Base-by-base conservation (phyloP, 2,113 vertebrate species). In the Chaetura pelagica region DNA sequence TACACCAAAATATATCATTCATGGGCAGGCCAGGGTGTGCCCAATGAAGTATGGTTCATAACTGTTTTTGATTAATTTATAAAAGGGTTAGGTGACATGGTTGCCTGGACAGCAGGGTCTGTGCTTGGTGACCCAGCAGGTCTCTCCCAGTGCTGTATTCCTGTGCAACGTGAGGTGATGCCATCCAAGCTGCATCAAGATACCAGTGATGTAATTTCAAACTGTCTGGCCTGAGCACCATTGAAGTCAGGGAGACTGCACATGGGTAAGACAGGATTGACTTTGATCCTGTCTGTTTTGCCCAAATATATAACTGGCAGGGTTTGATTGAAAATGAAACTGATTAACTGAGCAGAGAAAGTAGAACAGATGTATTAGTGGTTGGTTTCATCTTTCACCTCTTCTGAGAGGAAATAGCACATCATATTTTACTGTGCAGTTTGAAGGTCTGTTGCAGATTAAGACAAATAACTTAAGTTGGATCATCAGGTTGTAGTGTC, bases 181-280 rank as follows among this genome's bases (percentile, higher is more conserved):
- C 90, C 79, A 64, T 76, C 75, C 54, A 76, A 93, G 40, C 40
- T 71, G 34, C 86, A 74, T 67, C 64, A 26, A 69, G 89, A 79
- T 88, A 88, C 82, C 73, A 44, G 81, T 91, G 96, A 95, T 96
- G 96, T 96, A 97, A 97, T 97, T 97, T 96, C 96, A 97, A 32
- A 95, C 90, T 75, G 54, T 78, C 81, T 88, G 84, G 86, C 62
- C 52, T 27, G 35, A 84, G 61, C 4, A 2, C n/a, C 69, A 29
- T 64, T 16, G 46, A 74, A 93, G 78, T 52, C 85, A 42, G 79
- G 38, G 85, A 71, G 81, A 42, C 64, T 86, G 81, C 35, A 74
- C 58, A 9, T 35, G 61, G 35, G 42, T 64, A 10, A 80, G 15
- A 26, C 6, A 26, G 80, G 62, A 40, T 76, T 89, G 79, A 29